Evolutionary conservation across 2,113 vertebrate species (phyloP), one percentile per base, ranked within the genome.

Genomic region (Tricholaema leucomelas): DNA sequence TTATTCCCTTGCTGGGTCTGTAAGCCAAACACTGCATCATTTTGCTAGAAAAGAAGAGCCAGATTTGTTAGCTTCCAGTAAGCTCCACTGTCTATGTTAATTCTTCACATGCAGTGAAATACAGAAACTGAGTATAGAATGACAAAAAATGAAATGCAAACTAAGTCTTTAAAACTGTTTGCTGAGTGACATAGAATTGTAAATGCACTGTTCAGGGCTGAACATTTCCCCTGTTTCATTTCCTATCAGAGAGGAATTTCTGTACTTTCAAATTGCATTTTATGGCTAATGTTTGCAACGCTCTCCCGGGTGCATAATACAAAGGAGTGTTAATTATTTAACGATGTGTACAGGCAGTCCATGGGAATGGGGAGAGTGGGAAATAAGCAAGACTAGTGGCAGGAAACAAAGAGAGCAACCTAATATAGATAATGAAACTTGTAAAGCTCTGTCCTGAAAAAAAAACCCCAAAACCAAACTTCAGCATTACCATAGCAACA

Each of bases 21-120:
- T 64, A 77, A 94, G 93, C 86, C 92, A 96, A 95, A 87, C 35
- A 74, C 84, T 93, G 87, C 64, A 89, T 91, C 87, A 87, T 89
- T 91, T 85, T 89, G 18, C 54, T 92, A 80, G 72, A 82, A 82
- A 70, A 85, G 90, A 93, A 86, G 69, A 93, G 75, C 75, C 69
- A 91, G 81, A 89, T 80, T 83, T 80, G 52, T 90, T 89, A 90
- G 70, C 61, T 94, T 94, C 76, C 87, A 83, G 82, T 85, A 82
- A 85, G 35, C 91, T 95, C 94, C 69, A 85, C 61, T 83, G 75
- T 70, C 69, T 83, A 50, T 93, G 93, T 96, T 91, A 56, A 93
- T 92, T 82, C 75, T 94, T 87, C 80, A 72, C 82, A 65, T 44
- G 19, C 48, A 89, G 42, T 27, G 50, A 81, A 93, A 88, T 92